phyloP scores from a whole-genome alignment of 2,113 vertebrate genomes.

The Rutilus rutilus region DNA sequence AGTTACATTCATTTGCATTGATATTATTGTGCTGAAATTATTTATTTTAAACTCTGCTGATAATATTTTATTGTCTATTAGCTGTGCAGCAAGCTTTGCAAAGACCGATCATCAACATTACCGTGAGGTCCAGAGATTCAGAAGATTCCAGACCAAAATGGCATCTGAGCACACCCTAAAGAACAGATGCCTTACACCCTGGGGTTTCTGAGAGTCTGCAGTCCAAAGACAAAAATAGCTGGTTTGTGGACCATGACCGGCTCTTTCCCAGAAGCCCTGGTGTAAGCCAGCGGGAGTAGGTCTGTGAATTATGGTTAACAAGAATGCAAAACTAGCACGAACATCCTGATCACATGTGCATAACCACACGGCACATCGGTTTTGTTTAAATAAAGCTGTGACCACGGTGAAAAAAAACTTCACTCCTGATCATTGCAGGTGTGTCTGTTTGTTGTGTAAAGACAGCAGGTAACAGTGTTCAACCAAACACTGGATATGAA shows the following conservation, averaged over 20 bases:
- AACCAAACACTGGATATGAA: not conserved
- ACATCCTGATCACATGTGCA: constrained; percentile 21
- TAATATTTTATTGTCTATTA: not conserved
- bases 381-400: not conserved
- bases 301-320: constrained; percentile 10
- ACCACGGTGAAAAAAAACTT: not conserved
- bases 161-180: constrained; percentile 25
- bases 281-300: constrained; percentile 6
- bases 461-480: not conserved
- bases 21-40: not conserved
- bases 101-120: not conserved
- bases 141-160: constrained; percentile 25
- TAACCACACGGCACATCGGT: not conserved
- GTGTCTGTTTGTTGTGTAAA: constrained; percentile 6
- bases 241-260: constrained; percentile 18
- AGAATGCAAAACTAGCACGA: constrained; percentile 22
- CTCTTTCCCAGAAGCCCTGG: constrained; percentile 13
- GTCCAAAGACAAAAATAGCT: constrained; percentile 39
- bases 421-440: not conserved
- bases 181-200: constrained; percentile 30
- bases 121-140: constrained; percentile 6
- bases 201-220: constrained; percentile 8
- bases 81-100: constrained; percentile 2
- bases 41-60: not conserved
- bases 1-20: not conserved